A percentile compares a stretch with the other conserved stretches of the same genome.
phyloP scores from a whole-genome alignment of 2,113 vertebrate genomes.

The Serilophus lunatus region DNA sequence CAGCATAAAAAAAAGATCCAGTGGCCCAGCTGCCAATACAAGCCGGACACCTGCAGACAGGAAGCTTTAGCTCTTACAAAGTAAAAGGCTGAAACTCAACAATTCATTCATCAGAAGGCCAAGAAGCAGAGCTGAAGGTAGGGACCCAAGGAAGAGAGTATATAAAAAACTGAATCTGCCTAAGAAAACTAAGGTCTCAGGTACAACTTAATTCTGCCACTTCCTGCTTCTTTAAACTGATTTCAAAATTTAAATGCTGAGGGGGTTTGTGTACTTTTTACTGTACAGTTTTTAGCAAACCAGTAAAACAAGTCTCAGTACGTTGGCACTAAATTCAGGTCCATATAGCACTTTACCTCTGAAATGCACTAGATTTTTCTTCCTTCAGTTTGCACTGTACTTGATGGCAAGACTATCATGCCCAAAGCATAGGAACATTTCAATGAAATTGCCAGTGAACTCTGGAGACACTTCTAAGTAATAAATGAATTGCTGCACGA shows the following conservation, averaged over 20 bases:
- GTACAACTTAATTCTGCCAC: neutral
- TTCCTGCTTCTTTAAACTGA: neutral
- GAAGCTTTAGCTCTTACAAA: neutral
- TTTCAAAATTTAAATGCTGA: neutral
- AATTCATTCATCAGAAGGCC: neutral
- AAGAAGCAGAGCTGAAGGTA: neutral
- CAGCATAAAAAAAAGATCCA: neutral
- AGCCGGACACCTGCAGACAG: neutral
- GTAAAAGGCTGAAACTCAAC: neutral
- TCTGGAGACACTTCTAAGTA: neutral
- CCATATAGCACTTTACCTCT: neutral
- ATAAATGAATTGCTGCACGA: neutral
- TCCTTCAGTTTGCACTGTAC: neutral
- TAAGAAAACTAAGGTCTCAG: neutral
- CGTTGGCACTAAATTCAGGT: neutral
- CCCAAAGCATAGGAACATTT: neutral
- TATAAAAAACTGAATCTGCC: neutral
- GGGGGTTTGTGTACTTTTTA: neutral
- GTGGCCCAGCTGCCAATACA: neutral
- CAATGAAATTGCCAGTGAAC: neutral
- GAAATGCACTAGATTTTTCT: neutral
- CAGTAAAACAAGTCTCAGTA: neutral
- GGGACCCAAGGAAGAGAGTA: neutral
- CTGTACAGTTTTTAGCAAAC: neutral
- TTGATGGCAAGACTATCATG: neutral